These are phyloP conservation scores for Mesodorylaimus sp. DNA, from an alignment of 2,888 invertebrate genomes.

Conservation along the genomic window DNA sequence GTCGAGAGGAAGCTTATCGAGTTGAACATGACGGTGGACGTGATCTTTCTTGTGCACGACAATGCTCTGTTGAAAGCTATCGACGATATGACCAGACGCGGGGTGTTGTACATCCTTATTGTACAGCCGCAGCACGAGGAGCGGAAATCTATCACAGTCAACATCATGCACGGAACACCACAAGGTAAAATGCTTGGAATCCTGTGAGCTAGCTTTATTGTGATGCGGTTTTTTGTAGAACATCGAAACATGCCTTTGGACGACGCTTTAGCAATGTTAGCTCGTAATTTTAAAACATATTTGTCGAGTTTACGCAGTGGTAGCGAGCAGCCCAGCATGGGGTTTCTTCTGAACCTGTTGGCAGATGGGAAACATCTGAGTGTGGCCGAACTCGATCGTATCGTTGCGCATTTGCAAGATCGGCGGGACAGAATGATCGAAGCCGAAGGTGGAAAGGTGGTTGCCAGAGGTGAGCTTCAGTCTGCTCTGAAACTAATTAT, in stretches of 20 bases:
- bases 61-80: slow-evolving; percentile 58
- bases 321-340: slow-evolving; percentile 30
- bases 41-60: slow-evolving; percentile 76
- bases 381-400: slow-evolving; percentile 27
- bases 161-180: slow-evolving; percentile 61
- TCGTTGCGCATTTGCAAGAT: slow-evolving; percentile 46
- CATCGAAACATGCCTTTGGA: slow-evolving; percentile 90
- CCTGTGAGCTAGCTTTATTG: neutral
- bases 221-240: slow-evolving; percentile 39
- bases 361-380: slow-evolving; percentile 51
- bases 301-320: slow-evolving; percentile 16
- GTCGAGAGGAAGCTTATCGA: slow-evolving; percentile 61
- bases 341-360: slow-evolving; percentile 51
- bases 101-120: slow-evolving; percentile 68
- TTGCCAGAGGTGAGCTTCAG: neutral
- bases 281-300: slow-evolving; percentile 35
- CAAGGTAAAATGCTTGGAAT: slow-evolving; percentile 45
- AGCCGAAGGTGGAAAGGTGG: slow-evolving; percentile 47
- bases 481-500: neutral
- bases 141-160: slow-evolving; percentile 64
- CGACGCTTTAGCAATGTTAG: slow-evolving; percentile 60
- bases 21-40: slow-evolving; percentile 50
- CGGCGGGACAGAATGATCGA: slow-evolving; percentile 54
- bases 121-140: slow-evolving; percentile 67
- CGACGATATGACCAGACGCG: slow-evolving; percentile 68